Percentiles rank a stretch among this genome's conserved stretches.
Evolutionary conservation across 2,113 vertebrate genomes (phyloP).

Genomic region (Erythrolamprus reginae): DNA sequence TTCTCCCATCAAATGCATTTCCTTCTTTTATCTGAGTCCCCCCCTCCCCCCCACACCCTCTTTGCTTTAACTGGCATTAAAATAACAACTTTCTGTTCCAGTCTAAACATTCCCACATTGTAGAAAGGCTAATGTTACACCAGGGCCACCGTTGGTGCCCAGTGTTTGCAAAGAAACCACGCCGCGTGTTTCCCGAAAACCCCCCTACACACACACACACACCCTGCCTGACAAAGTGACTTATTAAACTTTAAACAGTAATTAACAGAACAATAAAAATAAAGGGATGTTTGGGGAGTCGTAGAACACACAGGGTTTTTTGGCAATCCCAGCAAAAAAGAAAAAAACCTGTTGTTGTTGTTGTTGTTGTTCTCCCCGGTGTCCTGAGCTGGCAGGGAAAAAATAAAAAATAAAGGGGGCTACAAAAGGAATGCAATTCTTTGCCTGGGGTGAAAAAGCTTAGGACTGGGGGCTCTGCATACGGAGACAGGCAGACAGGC

Average conservation of each 20-base stretch:
- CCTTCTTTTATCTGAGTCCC: constrained; percentile 54
- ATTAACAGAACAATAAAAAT: constrained; percentile 88
- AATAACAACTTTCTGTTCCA: constrained; percentile 94
- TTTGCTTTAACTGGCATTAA: constrained; percentile 78
- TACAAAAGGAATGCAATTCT: constrained; percentile 22
- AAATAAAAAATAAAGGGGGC: neutral
- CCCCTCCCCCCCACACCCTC: constrained; percentile 13
- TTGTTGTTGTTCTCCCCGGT: constrained; percentile 62
- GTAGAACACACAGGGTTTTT: constrained; percentile 79
- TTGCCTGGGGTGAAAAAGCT: fast-evolving
- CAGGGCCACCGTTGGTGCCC: constrained; percentile 74
- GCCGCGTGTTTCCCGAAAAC: constrained; percentile 67
- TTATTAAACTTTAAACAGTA: constrained; percentile 89
- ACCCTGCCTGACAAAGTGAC: constrained; percentile 74
- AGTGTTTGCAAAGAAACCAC: constrained; percentile 78
- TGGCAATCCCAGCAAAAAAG: constrained; percentile 78
- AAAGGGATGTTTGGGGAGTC: constrained; percentile 86
- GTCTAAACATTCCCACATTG: constrained; percentile 97
- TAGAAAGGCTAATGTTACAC: constrained; percentile 82
- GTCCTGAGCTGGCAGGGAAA: constrained; percentile 72
- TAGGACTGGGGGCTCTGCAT: neutral
- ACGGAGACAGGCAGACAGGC: no score
- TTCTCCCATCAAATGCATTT: constrained; percentile 60
- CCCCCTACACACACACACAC: constrained; percentile 32
- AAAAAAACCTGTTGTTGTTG: neutral